Evolutionary conservation across 2,113 vertebrate species (phyloP).

Genomic region (Corvus hawaiiensis): DNA sequence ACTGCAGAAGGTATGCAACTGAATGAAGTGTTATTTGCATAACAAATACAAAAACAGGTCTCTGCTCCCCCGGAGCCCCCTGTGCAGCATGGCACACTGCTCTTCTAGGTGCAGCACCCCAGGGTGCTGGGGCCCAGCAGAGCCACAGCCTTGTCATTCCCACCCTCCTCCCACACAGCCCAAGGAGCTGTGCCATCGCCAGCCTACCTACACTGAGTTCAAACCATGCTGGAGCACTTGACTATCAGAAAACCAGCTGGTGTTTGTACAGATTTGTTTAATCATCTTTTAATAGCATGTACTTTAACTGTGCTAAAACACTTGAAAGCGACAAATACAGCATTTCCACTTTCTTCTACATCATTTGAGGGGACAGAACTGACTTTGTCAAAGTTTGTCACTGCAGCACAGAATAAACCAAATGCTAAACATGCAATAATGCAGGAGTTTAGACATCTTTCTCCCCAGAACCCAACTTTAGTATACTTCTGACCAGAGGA

Average conservation of each 20-base stretch:
- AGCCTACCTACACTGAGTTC: neutral
- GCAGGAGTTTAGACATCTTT: neutral
- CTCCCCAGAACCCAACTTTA: neutral
- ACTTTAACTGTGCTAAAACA: neutral
- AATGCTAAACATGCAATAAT: neutral
- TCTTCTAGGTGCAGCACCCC: neutral
- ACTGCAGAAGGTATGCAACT: neutral
- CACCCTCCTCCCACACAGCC: neutral
- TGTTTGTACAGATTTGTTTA: slow-evolving; percentile 18
- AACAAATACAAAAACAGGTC: neutral
- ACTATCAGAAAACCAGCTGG: slow-evolving; percentile 38
- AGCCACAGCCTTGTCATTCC: neutral
- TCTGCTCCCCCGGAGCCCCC: neutral
- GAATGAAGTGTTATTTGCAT: neutral
- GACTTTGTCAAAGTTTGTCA: neutral
- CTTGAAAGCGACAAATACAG: neutral
- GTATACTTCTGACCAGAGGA: neutral
- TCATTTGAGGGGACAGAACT: neutral
- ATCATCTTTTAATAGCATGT: slow-evolving; percentile 52
- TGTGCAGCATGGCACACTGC: neutral
- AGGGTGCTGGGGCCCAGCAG: neutral
- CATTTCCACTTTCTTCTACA: neutral
- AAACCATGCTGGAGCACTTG: neutral
- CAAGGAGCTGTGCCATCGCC: neutral
- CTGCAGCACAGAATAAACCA: neutral